phyloP scores from a whole-genome alignment of 2,888 invertebrate species.

The Sminthurinus aureus region DNA sequence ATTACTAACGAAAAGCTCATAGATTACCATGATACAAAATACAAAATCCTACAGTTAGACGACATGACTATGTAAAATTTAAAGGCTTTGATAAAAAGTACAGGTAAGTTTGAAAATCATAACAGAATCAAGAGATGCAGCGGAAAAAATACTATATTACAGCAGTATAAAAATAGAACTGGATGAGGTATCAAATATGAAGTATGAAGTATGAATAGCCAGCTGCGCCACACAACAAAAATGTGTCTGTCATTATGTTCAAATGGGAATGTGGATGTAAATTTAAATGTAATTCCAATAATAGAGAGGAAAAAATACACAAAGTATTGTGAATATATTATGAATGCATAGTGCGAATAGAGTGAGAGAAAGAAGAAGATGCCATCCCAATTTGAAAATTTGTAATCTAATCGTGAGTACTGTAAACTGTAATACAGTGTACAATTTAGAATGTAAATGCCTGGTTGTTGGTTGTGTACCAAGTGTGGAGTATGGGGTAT shows the following conservation, averaged over 20 bases:
- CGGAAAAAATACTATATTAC: background rate
- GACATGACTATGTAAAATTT: no score
- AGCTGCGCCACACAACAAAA: background rate
- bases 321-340: background rate
- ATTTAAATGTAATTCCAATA: slow-evolving; percentile 13
- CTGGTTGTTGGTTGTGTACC: no score
- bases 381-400: background rate
- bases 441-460: no score
- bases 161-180: background rate
- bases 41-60: no score
- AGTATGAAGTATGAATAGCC: background rate
- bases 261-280: background rate
- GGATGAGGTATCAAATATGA: background rate
- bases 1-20: no score
- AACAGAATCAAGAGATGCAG: no score
- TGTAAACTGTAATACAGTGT: background rate
- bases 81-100: no score
- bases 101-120: no score
- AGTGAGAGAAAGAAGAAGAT: slow-evolving; percentile 1
- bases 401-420: background rate
- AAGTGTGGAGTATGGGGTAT: no score
- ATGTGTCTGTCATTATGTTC: background rate
- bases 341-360: background rate
- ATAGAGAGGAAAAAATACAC: background rate
- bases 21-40: no score